Evolutionary conservation across 2,113 vertebrate species (phyloP).

Genomic region (Neopipo cinnamomea): DNA sequence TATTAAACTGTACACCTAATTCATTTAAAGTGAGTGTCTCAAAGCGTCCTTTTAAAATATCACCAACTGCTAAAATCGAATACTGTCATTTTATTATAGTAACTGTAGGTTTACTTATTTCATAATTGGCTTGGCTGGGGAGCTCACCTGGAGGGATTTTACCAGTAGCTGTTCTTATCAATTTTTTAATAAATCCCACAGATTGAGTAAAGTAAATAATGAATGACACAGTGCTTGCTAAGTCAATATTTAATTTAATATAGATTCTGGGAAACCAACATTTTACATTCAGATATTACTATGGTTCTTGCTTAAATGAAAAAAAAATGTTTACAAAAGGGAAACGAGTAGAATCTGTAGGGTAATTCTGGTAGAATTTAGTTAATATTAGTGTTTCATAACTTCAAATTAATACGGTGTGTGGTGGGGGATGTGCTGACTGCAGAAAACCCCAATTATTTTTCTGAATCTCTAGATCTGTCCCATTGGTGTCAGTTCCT

Average conservation of each 20-base stretch:
- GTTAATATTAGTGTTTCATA: neutral
- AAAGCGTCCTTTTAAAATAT: slow-evolving; percentile 69
- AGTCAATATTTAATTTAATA: slow-evolving; percentile 79
- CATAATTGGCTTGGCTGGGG: slow-evolving; percentile 69
- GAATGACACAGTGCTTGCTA: slow-evolving; percentile 57
- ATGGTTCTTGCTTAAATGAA: neutral
- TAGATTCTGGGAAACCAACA: slow-evolving; percentile 50
- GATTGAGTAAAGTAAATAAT: slow-evolving; percentile 75
- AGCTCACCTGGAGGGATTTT: slow-evolving; percentile 57
- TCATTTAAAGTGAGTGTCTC: slow-evolving; percentile 67
- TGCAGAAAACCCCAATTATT: neutral
- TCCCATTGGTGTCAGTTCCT: neutral
- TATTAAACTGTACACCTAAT: slow-evolving; percentile 61
- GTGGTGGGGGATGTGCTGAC: neutral
- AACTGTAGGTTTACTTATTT: slow-evolving; percentile 63
- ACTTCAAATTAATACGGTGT: neutral
- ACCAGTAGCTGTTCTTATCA: slow-evolving; percentile 53
- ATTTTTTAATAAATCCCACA: slow-evolving; percentile 72
- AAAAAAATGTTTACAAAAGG: neutral
- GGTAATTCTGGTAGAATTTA: neutral
- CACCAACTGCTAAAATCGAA: slow-evolving; percentile 60
- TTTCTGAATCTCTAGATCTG: neutral
- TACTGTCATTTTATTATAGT: slow-evolving; percentile 59
- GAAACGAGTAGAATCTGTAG: neutral
- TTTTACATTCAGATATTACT: slow-evolving; percentile 51